Base-by-base conservation (phyloP, 2,797 vertebrate genomes). In the Poeciliopsis infans region DNA sequence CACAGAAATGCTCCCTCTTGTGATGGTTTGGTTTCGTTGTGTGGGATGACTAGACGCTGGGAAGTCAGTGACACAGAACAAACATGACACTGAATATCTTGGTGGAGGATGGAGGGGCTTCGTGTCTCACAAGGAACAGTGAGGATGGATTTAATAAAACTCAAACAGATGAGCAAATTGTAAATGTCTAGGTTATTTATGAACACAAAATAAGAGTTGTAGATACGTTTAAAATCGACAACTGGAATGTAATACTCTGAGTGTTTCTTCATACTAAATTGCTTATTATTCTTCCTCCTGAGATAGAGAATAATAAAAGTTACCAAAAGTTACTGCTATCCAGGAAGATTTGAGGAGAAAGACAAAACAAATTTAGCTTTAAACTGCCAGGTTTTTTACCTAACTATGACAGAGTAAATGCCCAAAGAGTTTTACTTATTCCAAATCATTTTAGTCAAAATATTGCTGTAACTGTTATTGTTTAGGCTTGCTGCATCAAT, bases 361-460 rank as follows among this genome's bases (percentile, higher is more conserved):
- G n/a, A 10, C n/a, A 16, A 31, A n/a, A 25, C 7, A 4, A 16
- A 59, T 2, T 13, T 59, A n/a, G 25, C 8, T 28, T 55, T 31
- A 59, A 64, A 36, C 18, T 31, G 31, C 13, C 28, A 31, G 28
- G 36, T 66, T 66, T 64, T 64, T 64, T 10, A 43, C 41, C 41
- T 43, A 43, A 43, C 8, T 43, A 11, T 43, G 10, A 43, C 23
- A 41, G 8, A 41, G 20, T 13, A 69, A 69, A 43, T 1, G 5
- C 39, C 25, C 49, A 51, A 23, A 23, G 49, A 78, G 69, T 72
- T 74, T 81, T 59, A n/a, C 18, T 74, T 23, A 53, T 5, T 33
- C 59, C 43, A 61, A 69, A 73, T 31, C 0, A 23, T 39, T 12
- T 43, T 53, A 66, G 39, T 64, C 72, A 25, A 73, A 61, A 33